Evolutionary conservation across 2,113 vertebrate species (phyloP).

Genomic region (Notothenia rossii): DNA sequence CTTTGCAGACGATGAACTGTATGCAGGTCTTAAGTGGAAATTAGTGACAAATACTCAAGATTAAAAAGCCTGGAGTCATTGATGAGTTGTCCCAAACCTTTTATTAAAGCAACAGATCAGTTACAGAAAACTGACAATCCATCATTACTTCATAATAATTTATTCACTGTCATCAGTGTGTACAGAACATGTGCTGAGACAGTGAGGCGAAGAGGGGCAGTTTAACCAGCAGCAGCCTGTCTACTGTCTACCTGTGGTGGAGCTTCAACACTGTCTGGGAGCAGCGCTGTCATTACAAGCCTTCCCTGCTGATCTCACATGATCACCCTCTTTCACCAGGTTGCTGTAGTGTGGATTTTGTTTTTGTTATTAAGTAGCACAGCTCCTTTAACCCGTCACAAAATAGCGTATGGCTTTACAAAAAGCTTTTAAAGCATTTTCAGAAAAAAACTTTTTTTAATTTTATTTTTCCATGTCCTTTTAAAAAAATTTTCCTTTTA

Average conservation of each 20-base stretch:
- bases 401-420: conserved; percentile 73
- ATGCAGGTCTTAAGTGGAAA: background rate
- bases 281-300: background rate
- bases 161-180: conserved; percentile 53
- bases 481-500: conserved; percentile 63
- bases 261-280: background rate
- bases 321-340: background rate
- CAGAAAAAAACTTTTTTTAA: conserved; percentile 17
- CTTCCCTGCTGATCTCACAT: conserved; percentile 29
- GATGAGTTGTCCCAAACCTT: conserved; percentile 77
- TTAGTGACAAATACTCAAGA: background rate
- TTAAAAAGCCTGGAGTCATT: background rate
- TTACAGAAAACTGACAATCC: conserved; percentile 65
- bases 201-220: conserved; percentile 23
- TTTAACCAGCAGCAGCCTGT: conserved; percentile 3
- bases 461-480: conserved; percentile 34
- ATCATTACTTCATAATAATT: conserved; percentile 76
- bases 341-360: conserved; percentile 7
- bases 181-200: conserved; percentile 60
- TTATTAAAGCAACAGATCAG: conserved; percentile 81
- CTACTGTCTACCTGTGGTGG: background rate
- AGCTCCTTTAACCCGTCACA: conserved; percentile 42
- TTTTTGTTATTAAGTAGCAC: conserved; percentile 35
- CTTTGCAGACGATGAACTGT: too few relatives aligned
- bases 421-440: conserved; percentile 46